phyloP scores from a whole-genome alignment of 2,797 vertebrate species.

The Peromyscus melanophrys region DNA sequence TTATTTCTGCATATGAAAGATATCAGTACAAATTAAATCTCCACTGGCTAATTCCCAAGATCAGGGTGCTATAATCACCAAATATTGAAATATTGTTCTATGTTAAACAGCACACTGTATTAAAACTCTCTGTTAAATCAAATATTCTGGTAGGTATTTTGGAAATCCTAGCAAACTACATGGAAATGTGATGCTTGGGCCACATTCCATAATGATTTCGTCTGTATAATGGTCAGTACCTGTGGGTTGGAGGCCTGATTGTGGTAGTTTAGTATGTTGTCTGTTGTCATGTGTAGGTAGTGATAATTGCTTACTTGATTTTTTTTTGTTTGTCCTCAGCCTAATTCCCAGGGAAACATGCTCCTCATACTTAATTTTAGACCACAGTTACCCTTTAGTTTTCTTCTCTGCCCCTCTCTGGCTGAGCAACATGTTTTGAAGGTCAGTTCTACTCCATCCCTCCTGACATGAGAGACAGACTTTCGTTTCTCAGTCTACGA shows the following conservation, averaged over 20 bases:
- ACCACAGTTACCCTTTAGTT: neutral
- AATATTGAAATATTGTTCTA: slow-evolving; percentile 19
- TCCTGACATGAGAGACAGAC: neutral
- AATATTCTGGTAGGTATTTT: neutral
- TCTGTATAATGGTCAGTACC: neutral
- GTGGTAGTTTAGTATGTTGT: neutral
- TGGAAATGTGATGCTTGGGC: neutral
- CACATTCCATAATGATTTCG: neutral
- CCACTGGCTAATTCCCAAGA: slow-evolving; percentile 66
- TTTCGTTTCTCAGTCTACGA: neutral
- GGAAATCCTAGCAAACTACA: slow-evolving; percentile 20
- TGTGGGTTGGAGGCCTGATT: neutral
- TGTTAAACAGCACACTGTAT: neutral
- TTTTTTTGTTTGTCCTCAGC: neutral
- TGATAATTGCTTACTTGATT: neutral
- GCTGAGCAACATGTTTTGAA: neutral
- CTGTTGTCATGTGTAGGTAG: neutral
- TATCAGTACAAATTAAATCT: slow-evolving; percentile 63
- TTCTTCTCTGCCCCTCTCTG: neutral
- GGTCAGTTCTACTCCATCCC: neutral
- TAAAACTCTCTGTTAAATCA: slow-evolving; percentile 3
- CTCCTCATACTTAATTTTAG: neutral
- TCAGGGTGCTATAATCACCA: neutral
- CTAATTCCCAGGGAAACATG: neutral
- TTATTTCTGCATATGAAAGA: slow-evolving; percentile 71